These are phyloP conservation scores for Lithophane socia DNA, from an alignment of 2,888 invertebrate species.

Conservation along the genomic window DNA sequence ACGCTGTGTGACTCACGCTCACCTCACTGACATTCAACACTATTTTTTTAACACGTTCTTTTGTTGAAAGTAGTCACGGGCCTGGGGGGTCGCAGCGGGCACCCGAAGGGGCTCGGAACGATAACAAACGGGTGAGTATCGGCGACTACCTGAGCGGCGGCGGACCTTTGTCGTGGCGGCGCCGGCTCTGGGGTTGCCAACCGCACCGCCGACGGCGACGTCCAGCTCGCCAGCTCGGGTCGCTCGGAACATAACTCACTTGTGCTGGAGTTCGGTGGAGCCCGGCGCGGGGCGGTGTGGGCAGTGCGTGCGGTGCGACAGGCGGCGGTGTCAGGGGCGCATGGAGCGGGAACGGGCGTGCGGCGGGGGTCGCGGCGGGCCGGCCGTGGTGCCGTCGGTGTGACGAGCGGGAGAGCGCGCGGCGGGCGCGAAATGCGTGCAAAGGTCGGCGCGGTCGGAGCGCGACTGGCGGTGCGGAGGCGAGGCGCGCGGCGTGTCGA, in stretches of 20 bases:
- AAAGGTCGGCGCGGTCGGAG: conserved; percentile 70
- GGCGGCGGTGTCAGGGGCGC: conserved; percentile 82
- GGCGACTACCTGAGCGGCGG: conserved; percentile 48
- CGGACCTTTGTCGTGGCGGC: not conserved
- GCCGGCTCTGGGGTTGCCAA: not conserved
- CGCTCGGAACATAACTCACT: conserved; percentile 72
- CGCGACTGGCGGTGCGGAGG: conserved; percentile 74
- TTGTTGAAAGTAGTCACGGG: not conserved
- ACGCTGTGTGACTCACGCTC: conserved; percentile 56
- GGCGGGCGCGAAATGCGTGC: conserved; percentile 61
- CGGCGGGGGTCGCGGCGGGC: conserved; percentile 57
- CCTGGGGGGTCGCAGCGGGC: not conserved
- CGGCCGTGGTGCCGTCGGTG: conserved; percentile 51
- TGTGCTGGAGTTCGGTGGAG: conserved; percentile 66
- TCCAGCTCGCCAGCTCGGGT: conserved; percentile 3
- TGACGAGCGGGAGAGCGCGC: conserved; percentile 60
- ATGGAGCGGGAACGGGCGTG: conserved; percentile 71
- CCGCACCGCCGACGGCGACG: not conserved
- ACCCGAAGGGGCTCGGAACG: conserved; percentile 3
- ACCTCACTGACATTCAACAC: conserved; percentile 25
- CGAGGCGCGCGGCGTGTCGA: conserved; percentile 56
- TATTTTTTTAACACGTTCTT: conserved; percentile 9
- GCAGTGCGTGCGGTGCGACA: conserved; percentile 65
- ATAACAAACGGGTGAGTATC: not conserved
- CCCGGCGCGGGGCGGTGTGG: conserved; percentile 60